phyloP scores from a whole-genome alignment of 2,113 vertebrate genomes.

The Cavia aperea region DNA sequence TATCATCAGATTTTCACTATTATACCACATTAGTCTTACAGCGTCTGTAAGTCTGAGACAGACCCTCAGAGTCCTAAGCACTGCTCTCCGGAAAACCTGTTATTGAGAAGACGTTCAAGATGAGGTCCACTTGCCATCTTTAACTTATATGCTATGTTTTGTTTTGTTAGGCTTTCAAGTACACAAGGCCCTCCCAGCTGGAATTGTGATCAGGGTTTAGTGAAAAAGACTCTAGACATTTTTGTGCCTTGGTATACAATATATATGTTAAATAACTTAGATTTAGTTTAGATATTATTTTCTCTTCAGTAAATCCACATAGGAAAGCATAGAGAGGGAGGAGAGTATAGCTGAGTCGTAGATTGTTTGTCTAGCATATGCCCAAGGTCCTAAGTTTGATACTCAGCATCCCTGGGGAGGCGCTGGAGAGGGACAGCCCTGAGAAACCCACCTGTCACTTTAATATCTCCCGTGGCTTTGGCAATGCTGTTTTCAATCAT shows the following conservation, averaged over 20 bases:
- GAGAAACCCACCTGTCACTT: conserved; percentile 72
- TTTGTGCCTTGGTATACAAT: background rate
- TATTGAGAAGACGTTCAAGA: background rate
- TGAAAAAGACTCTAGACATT: background rate
- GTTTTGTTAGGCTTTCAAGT: background rate
- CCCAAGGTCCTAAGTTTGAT: background rate
- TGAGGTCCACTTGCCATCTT: background rate
- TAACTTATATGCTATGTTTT: background rate
- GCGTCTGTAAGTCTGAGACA: background rate
- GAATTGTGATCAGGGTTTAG: background rate
- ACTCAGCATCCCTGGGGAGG: background rate
- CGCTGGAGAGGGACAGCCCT: background rate
- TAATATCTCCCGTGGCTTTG: conserved; percentile 70
- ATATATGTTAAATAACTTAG: background rate
- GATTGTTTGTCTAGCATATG: background rate
- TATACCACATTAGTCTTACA: background rate
- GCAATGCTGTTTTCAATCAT: conserved; percentile 76
- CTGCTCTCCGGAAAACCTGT: background rate
- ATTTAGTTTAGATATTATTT: conserved; percentile 1
- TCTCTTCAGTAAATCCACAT: fast-evolving
- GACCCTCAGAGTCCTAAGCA: background rate
- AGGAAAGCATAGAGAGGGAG: background rate
- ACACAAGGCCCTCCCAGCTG: background rate
- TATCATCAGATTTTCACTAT: background rate
- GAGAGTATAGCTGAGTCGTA: background rate